Conservation (phyloP, 1,140 invertebrate genomes). For the Zaprionus inermis region DNA sequence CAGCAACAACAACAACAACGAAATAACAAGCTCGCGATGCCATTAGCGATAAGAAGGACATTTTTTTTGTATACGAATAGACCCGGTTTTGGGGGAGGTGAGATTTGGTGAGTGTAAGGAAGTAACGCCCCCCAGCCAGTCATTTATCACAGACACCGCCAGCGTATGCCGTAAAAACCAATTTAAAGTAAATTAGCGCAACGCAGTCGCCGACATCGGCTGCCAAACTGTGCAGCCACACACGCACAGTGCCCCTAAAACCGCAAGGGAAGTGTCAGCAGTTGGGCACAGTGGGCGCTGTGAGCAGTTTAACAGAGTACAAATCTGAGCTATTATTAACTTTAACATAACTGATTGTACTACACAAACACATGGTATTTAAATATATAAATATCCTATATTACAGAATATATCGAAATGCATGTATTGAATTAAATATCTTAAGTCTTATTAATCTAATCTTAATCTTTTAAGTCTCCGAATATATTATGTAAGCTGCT, state of each 20-base stretch:
- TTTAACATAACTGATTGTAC: too few species aligned
- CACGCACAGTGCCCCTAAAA: constrained; percentile 41
- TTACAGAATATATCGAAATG: too few species aligned
- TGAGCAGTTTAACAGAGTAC: not conserved
- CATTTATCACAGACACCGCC: constrained; percentile 71
- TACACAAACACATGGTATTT: too few species aligned
- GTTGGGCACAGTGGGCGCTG: not conserved
- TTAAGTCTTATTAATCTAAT: too few species aligned
- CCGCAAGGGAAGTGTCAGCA: constrained; percentile 19
- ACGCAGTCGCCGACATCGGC: constrained; percentile 28
- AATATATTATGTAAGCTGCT: too few species aligned
- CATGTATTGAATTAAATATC: too few species aligned
- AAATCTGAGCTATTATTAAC: not conserved
- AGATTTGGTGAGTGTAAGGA: not conserved
- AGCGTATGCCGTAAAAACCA: constrained; percentile 60
- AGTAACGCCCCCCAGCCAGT: constrained; percentile 33
- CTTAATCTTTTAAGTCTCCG: too few species aligned
- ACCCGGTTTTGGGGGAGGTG: not conserved
- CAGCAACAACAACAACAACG: not conserved
- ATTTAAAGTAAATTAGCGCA: constrained; percentile 80
- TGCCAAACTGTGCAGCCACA: constrained; percentile 42
- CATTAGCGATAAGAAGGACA: constrained; percentile 64
- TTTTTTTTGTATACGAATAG: constrained; percentile 2
- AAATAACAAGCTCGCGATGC: constrained; percentile 43
- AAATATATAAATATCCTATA: too few species aligned